Conservation (phyloP, 2,797 vertebrate genomes). For the Gambusia yucatana region DNA sequence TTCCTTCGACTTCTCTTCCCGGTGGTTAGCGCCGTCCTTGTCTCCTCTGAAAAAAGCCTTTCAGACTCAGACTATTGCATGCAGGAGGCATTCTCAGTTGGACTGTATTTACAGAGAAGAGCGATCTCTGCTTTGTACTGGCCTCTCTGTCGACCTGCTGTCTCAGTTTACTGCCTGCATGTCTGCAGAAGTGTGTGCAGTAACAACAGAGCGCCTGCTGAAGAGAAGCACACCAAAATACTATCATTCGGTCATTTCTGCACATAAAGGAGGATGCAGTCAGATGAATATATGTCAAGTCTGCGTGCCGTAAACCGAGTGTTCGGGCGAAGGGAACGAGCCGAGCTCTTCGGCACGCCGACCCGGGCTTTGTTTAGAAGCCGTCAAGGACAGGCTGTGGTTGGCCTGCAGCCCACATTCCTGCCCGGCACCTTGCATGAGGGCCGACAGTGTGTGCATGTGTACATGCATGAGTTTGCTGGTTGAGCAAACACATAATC, state of each 20-base stretch:
- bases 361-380: slow-evolving; percentile 29
- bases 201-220: neutral
- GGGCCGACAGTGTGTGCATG: neutral
- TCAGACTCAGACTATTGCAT: neutral
- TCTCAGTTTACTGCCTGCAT: neutral
- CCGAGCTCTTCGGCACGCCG: neutral
- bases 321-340: neutral
- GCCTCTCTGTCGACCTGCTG: neutral
- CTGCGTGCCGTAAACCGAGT: neutral
- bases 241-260: neutral
- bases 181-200: neutral
- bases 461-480: neutral
- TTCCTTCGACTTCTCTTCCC: neutral
- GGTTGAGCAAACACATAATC: slow-evolving; percentile 1
- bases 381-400: slow-evolving; percentile 35
- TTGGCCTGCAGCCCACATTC: slow-evolving; percentile 42
- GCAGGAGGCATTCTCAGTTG: neutral
- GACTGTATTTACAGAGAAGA: neutral
- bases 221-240: neutral
- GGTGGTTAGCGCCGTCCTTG: neutral
- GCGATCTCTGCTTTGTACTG: neutral
- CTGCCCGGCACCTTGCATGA: slow-evolving; percentile 10
- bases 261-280: neutral
- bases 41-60: neutral
- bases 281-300: neutral